Evolutionary conservation across 2,888 invertebrate genomes (phyloP), one percentile per base, ranked within the genome.

Genomic region (Eulithis prunata): DNA sequence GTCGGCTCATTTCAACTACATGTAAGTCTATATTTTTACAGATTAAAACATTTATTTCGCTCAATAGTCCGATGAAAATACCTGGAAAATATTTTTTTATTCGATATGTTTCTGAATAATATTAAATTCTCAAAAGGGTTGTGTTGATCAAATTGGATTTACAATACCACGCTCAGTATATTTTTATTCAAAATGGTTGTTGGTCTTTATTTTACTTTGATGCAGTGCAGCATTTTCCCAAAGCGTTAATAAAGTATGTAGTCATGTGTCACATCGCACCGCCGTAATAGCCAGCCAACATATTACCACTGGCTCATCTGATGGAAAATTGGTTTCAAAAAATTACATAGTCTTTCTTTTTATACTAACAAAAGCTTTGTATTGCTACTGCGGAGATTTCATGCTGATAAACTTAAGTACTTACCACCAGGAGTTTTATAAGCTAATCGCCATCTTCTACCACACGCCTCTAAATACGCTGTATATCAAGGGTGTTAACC

Each of bases 1-100:
- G 0, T 82, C 89, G 0, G 83, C 82, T 6, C 84, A 85, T 72
- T 41, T 78, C 5, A 69, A 86, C 72, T 89, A 89, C 62, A 10
- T 73, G 90, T 88, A 71, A 86, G 87, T 81, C 2, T 21, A 21
- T 21, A 11, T 49, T 11, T 21, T 53, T 53, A 3, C 13, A 10
- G 10, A 10, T 41, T 41, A 41, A 41, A 41, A 7, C 8, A 41
- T 41, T 41, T 32, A 32, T 32, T 32, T 32, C 3, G 6, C 41
- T 10, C 41, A 7, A 8, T 41, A 41, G 8, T 41, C 41, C 41
- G 6, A n/a, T n/a, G n/a, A n/a, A n/a, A n/a, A n/a, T 8, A 38
- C 2, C 38, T 38, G 7, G 7, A 10, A 6, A 38, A 38, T 32
- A 32, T 32, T 32, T 32, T 32, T 32, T 32, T 32, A 32, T 32